phyloP scores from a whole-genome alignment of 2,113 vertebrate genomes.

The Phyllostomus discolor region DNA sequence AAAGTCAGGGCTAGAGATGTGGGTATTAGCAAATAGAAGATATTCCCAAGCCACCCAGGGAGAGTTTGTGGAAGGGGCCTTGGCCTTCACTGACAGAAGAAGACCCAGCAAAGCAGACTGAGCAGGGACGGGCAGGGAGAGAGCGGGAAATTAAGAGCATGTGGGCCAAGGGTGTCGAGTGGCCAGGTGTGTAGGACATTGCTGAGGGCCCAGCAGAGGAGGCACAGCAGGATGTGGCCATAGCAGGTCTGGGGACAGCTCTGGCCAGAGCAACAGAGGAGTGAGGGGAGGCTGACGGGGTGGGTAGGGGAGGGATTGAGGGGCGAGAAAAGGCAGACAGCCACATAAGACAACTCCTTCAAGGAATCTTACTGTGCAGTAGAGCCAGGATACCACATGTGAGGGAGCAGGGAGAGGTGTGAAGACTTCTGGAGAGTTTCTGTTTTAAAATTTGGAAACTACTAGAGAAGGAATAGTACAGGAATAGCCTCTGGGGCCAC shows the following conservation, averaged over 20 bases:
- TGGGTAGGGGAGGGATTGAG: background rate
- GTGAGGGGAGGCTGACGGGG: background rate
- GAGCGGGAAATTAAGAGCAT: background rate
- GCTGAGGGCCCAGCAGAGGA: background rate
- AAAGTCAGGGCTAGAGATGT: background rate
- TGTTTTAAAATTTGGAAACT: background rate
- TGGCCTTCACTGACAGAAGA: background rate
- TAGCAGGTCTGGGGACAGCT: fast-evolving
- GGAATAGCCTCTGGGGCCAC: background rate
- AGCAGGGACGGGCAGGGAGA: background rate
- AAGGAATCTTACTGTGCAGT: too few relatives aligned
- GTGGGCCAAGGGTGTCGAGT: fast-evolving
- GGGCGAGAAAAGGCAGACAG: background rate
- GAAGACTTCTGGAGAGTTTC: background rate
- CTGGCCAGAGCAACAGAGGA: background rate
- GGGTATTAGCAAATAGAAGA: too few relatives aligned
- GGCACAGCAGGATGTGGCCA: background rate
- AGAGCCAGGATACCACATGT: fast-evolving
- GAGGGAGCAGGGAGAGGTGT: background rate
- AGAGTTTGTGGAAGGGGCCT: background rate
- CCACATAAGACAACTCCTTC: background rate
- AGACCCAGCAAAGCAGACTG: background rate
- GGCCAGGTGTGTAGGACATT: background rate
- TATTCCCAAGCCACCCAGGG: background rate
- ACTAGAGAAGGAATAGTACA: background rate